Evolutionary conservation across 2,888 invertebrate species (phyloP).

Genomic region (Brachynemurus nebulosus): DNA sequence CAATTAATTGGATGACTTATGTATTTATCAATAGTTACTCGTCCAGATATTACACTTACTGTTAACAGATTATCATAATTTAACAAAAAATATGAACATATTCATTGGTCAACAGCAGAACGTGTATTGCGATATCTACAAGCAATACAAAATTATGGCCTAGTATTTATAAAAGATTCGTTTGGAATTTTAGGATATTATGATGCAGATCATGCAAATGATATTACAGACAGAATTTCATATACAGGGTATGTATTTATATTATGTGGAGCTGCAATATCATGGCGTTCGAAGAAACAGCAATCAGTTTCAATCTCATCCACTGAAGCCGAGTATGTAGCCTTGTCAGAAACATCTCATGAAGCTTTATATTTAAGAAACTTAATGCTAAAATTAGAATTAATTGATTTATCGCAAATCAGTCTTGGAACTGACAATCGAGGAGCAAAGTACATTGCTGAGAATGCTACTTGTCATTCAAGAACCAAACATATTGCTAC

Average conservation of each 20-base stretch:
- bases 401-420: not conserved
- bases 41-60: not conserved
- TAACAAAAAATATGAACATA: not conserved
- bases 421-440: not conserved
- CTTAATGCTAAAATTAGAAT: not conserved
- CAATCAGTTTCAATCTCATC: not conserved
- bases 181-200: not conserved
- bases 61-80: not conserved
- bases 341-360: not conserved
- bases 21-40: not conserved
- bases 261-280: slow-evolving; percentile 3
- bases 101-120: slow-evolving; percentile 1
- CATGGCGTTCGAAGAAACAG: not conserved
- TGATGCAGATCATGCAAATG: not conserved
- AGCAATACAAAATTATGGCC: not conserved
- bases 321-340: not conserved
- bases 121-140: not conserved
- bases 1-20: not conserved
- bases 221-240: not conserved
- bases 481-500: not conserved
- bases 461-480: not conserved
- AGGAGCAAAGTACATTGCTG: not conserved
- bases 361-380: not conserved
- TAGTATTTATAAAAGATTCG: not conserved
- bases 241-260: slow-evolving; percentile 3